Evolutionary conservation across 1,140 invertebrate species (phyloP).

Genomic region (Geopemphigus sp.): DNA sequence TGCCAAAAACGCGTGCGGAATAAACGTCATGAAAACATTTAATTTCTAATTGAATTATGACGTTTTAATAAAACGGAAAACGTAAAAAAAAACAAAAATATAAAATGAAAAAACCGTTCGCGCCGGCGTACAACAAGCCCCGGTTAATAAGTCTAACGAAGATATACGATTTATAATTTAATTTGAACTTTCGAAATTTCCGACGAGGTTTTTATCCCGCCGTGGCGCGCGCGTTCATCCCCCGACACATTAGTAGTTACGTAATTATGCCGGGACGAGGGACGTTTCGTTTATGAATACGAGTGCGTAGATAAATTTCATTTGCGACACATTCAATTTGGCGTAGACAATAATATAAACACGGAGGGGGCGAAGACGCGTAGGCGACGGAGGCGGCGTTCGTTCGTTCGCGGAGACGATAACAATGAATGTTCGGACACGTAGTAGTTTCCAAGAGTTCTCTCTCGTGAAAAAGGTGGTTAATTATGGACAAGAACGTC

Average conservation of each 20-base stretch:
- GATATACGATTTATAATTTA: constrained; percentile 24
- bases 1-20: neutral
- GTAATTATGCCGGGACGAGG: too few species aligned
- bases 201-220: neutral
- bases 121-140: neutral
- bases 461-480: neutral
- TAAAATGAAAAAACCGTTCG: neutral
- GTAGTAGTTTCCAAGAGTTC: constrained; percentile 29
- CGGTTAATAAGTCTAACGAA: constrained; percentile 32
- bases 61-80: neutral
- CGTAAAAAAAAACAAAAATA: too few species aligned
- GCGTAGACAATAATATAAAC: constrained; percentile 11
- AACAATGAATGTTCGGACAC: constrained; percentile 18
- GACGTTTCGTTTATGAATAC: constrained; percentile 40
- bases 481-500: neutral
- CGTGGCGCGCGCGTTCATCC: neutral
- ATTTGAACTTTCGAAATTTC: constrained; percentile 34
- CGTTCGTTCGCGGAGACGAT: neutral
- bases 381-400: neutral
- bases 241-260: neutral
- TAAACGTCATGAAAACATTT: constrained; percentile 32
- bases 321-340: constrained; percentile 40
- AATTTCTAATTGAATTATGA: constrained; percentile 28
- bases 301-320: constrained; percentile 35
- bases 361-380: too few species aligned